Evolutionary conservation across 2,113 vertebrate species (phyloP), one percentile per base, ranked within the genome.

Genomic region (Neotragus moschatus): DNA sequence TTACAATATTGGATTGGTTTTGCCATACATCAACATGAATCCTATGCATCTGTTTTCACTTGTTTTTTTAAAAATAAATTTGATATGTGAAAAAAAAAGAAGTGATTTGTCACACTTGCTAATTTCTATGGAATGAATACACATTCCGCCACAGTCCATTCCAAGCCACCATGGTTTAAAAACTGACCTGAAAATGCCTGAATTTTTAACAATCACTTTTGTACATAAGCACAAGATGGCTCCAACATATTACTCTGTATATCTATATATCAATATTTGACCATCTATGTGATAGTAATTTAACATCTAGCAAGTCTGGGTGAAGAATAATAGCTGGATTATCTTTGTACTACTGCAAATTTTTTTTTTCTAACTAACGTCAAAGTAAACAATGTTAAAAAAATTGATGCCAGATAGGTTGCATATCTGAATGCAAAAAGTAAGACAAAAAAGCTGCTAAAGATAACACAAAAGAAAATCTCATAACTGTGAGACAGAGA

Each of bases 161-260:
- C 93, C 77, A 91, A 95, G 66, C 15, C 88, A 84, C 39, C 43
- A 75, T 80, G 39, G 56, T 79, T 95, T 91, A 93, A 91, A 97
- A 80, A 80, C 2, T 43, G 10, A 43, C 36, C 43, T 81, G 13
- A 56, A 97, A 80, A 63, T 43, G 51, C 30, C 19, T 61, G 4
- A 70, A 70, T 91, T 55, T 95, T 93, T 49, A 96, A 88, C 21
- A 90, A 87, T 19, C 30, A 88, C 30, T 82, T 87, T 43, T 94
- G n/a, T 60, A 79, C 6, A 45, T 19, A 87, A 87, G 66, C 45
- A 61, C 3, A 96, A 94, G 85, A 87, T 70, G 36, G 26, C 17
- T 90, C 33, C 17, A 87, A 17, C 11, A 70, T 55, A 75, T 75
- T 56, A 90, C 28, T 85, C 5, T 73, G 47, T 60, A 28, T 36